Conservation (phyloP, 2,113 vertebrate species). For the Lepidothrix coronata region DNA sequence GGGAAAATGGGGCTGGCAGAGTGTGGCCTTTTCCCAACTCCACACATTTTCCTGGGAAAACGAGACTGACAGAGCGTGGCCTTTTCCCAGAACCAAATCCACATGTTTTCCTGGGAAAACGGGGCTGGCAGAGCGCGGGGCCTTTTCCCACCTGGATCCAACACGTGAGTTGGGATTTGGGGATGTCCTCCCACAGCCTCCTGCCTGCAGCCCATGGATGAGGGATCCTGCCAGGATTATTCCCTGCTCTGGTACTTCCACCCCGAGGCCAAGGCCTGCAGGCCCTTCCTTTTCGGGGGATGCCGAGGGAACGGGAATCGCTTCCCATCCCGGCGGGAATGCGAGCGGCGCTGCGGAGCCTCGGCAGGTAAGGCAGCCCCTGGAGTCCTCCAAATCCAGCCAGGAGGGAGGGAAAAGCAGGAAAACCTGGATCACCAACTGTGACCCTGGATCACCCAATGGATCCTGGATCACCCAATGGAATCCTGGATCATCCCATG, state of each 20-base stretch:
- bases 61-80: background rate
- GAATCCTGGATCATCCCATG: no score
- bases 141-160: background rate
- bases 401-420: background rate
- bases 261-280: slow-evolving; percentile 57
- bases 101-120: no score
- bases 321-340: slow-evolving; percentile 76
- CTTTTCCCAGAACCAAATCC: background rate
- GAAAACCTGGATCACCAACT: background rate
- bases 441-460: no score
- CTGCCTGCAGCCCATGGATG: slow-evolving; percentile 81
- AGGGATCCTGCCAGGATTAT: slow-evolving; percentile 80
- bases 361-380: background rate
- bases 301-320: slow-evolving; percentile 84
- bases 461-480: no score
- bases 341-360: slow-evolving; percentile 68
- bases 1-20: no score
- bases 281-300: slow-evolving; percentile 86
- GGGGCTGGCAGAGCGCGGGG: background rate
- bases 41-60: no score
- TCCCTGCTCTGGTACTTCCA: slow-evolving; percentile 87
- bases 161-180: rapidly evolving
- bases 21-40: background rate
- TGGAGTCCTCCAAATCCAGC: background rate
- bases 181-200: slow-evolving; percentile 25